Conservation (phyloP, 2,888 invertebrate species). For the Allolobophora icterica region DNA sequence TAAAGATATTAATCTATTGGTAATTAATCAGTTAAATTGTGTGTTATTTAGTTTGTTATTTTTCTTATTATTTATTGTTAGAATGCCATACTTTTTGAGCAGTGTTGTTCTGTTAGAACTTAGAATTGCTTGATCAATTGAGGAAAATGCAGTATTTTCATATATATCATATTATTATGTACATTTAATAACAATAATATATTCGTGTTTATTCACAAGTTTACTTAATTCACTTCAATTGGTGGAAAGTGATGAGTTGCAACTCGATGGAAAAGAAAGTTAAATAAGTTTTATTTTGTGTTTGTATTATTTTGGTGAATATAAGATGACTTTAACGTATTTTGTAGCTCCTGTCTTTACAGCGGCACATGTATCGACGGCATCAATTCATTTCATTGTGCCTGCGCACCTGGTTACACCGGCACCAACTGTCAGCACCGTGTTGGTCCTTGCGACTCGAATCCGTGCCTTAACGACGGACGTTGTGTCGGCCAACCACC, state of each 20-base stretch:
- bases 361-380: slow-evolving; percentile 61
- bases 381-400: slow-evolving; percentile 58
- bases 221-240: neutral
- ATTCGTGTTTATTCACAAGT: too few species aligned
- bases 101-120: too few species aligned
- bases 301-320: neutral
- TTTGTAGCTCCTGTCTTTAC: slow-evolving; percentile 60
- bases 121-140: too few species aligned
- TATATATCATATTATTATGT: too few species aligned
- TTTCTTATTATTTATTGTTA: too few species aligned
- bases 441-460: slow-evolving; percentile 50
- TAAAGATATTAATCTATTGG: neutral
- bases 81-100: too few species aligned
- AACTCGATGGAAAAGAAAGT: neutral
- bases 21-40: too few species aligned
- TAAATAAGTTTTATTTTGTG: neutral
- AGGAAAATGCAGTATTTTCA: too few species aligned
- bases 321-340: neutral
- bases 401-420: slow-evolving; percentile 68
- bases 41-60: too few species aligned
- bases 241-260: neutral
- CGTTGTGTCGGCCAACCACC: slow-evolving; percentile 75
- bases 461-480: slow-evolving; percentile 81
- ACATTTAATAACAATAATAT: too few species aligned
- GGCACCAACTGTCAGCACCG: slow-evolving; percentile 72